A percentile compares a stretch with the other conserved stretches of the same genome.
These are phyloP conservation scores for Athalia circularis DNA, from an alignment of 2,888 invertebrate genomes.

Conservation along the genomic window DNA sequence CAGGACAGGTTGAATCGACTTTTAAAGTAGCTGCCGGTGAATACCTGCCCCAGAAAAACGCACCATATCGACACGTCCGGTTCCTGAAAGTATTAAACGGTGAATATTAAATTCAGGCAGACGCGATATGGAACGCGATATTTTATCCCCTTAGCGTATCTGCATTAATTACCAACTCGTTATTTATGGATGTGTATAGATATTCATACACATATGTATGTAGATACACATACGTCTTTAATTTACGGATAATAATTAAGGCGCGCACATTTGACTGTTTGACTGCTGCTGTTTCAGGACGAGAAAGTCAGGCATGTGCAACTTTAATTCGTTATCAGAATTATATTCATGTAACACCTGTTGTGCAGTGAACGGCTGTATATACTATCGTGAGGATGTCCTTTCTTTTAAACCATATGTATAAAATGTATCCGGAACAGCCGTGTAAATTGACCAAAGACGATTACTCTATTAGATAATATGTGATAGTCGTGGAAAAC, in stretches of 20 bases:
- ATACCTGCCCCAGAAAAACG: too few relatives aligned
- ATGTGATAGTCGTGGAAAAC: too few relatives aligned
- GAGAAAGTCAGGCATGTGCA: constrained; percentile 40
- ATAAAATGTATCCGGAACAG: too few relatives aligned
- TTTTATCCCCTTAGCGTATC: constrained; percentile 9
- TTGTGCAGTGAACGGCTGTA: background rate
- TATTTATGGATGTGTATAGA: background rate
- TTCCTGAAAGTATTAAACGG: constrained; percentile 1
- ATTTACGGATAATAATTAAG: constrained; percentile 35
- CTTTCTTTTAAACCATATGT: too few relatives aligned
- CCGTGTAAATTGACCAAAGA: too few relatives aligned
- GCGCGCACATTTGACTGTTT: background rate
- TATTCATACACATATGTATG: too few relatives aligned
- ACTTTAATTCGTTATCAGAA: constrained; percentile 17
- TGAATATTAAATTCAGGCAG: background rate
- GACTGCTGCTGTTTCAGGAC: background rate
- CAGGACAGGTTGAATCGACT: constrained; percentile 9
- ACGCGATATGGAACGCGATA: too few relatives aligned
- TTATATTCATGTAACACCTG: constrained; percentile 29
- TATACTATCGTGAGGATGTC: background rate
- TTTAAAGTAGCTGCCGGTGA: too few relatives aligned
- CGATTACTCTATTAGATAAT: too few relatives aligned
- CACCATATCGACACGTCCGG: background rate
- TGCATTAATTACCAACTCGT: constrained; percentile 25
- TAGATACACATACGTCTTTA: background rate